phyloP scores from a whole-genome alignment of 2,888 invertebrate species.

The Sympetrum striolatum region DNA sequence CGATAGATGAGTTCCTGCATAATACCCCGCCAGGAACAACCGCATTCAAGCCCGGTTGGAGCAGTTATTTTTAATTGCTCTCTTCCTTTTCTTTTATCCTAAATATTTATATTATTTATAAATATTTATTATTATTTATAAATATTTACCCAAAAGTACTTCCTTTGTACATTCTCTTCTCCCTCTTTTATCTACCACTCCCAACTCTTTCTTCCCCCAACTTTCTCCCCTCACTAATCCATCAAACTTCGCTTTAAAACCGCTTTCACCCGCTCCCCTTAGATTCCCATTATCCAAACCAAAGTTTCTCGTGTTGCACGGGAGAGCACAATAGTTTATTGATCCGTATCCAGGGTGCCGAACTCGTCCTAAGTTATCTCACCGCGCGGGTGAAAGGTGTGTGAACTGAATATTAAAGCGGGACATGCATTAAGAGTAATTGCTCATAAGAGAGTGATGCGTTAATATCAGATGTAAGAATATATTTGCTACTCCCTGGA shows the following conservation, averaged over 20 bases:
- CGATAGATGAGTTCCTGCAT: no score
- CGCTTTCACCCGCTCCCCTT: background rate
- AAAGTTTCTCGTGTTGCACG: background rate
- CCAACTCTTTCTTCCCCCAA: background rate
- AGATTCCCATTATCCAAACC: background rate
- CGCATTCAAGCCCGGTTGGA: background rate
- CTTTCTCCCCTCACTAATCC: background rate
- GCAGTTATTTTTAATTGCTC: background rate
- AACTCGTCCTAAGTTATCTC: background rate
- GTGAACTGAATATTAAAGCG: background rate
- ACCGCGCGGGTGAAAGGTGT: background rate
- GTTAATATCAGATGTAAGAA: background rate
- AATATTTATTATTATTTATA: no score
- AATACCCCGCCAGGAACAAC: background rate
- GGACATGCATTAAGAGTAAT: background rate
- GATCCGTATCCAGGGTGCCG: background rate
- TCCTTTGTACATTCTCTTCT: background rate
- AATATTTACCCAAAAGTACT: background rate
- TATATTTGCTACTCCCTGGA: no score
- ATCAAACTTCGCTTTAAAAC: background rate
- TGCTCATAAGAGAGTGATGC: background rate
- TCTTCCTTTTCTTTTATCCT: background rate
- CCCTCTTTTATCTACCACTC: background rate
- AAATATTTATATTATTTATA: no score
- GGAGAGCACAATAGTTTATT: background rate